These are phyloP conservation scores for Tetrapedia diversipes DNA, from an alignment of 2,888 invertebrate species.

Conservation along the genomic window DNA sequence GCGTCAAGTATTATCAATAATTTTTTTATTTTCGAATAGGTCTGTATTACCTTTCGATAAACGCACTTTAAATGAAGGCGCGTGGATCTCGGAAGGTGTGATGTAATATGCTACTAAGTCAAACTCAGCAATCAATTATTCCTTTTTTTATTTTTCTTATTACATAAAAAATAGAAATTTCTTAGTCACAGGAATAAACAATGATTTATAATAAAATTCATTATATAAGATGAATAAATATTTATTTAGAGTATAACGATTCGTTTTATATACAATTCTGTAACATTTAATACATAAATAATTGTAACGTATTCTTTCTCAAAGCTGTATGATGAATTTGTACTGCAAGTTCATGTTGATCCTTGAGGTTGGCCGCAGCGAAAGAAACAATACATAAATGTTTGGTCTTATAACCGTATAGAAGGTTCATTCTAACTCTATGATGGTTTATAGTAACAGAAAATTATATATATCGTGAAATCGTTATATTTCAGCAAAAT, in stretches of 20 bases:
- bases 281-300: not conserved
- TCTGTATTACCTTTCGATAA: not conserved
- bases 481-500: conserved; percentile 1
- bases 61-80: not conserved
- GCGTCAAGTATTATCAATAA: conserved; percentile 9
- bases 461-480: conserved; percentile 4
- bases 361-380: not conserved
- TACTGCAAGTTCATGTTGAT: not conserved
- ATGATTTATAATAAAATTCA: not conserved
- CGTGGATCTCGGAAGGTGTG: not conserved
- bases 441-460: conserved; percentile 11
- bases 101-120: not conserved
- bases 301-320: not conserved
- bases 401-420: not conserved
- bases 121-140: not conserved
- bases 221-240: too few species aligned
- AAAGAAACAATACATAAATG: conserved; percentile 5
- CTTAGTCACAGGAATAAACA: not conserved
- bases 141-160: not conserved
- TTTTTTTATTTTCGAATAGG: conserved; percentile 4
- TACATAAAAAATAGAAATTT: not conserved
- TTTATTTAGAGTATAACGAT: not conserved
- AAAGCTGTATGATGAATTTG: not conserved
- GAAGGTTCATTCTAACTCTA: not conserved
- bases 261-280: not conserved